A percentile compares a stretch with the other conserved stretches of the same genome.
These are phyloP conservation scores for Gnathonemus echidnorhynchus DNA, from an alignment of 2,113 vertebrate species.

Conservation along the genomic window DNA sequence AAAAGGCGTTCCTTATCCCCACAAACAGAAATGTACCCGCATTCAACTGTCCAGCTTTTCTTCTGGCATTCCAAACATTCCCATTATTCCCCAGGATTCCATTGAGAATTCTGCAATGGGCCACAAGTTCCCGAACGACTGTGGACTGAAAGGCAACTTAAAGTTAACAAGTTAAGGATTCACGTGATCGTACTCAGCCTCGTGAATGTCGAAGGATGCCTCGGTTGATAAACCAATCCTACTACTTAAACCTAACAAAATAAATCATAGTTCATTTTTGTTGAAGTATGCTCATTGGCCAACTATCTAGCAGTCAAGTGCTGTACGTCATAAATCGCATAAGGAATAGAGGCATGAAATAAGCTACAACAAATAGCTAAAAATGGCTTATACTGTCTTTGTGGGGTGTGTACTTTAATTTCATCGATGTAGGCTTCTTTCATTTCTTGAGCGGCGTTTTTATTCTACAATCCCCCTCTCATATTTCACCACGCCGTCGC, in stretches of 20 bases:
- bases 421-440: not conserved
- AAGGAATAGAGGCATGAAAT: not conserved
- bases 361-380: not conserved
- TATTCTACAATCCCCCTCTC: not conserved
- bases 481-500: not conserved
- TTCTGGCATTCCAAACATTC: slow-evolving; percentile 3
- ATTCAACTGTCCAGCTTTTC: not conserved
- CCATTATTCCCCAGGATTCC: not conserved
- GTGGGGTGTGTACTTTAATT: not conserved
- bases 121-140: not conserved
- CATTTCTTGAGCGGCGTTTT: not conserved
- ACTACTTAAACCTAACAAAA: not conserved
- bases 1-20: not conserved
- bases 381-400: not conserved
- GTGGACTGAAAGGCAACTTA: not conserved
- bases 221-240: not conserved
- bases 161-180: not conserved
- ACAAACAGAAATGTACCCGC: not conserved
- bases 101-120: not conserved
- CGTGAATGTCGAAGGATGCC: not conserved
- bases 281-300: not conserved
- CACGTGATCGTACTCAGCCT: not conserved
- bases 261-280: not conserved
- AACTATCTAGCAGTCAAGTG: not conserved
- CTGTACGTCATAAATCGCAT: not conserved